Conservation (phyloP, 2,888 invertebrate species). For the Aporophyla nigra region DNA sequence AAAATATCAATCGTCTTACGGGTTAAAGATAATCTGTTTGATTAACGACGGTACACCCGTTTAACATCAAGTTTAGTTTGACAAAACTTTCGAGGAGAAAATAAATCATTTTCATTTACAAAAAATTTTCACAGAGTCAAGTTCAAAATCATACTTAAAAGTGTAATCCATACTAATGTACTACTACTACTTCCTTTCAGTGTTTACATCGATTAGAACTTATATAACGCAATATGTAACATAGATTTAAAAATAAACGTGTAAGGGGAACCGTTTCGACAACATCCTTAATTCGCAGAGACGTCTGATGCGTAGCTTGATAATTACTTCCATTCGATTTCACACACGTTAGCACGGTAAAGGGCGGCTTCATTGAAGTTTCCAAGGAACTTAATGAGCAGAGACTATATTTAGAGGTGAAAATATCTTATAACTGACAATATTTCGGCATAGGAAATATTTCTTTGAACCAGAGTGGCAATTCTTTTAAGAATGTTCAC, state of each 20-base stretch:
- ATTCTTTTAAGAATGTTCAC: no score
- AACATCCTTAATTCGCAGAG: constrained; percentile 77
- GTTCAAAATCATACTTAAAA: neutral
- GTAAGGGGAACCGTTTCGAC: constrained; percentile 57
- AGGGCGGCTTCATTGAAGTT: constrained; percentile 57
- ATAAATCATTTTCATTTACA: neutral
- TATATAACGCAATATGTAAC: constrained; percentile 52
- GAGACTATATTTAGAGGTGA: neutral
- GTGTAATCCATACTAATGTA: constrained; percentile 22
- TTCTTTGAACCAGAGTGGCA: neutral
- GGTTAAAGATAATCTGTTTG: neutral
- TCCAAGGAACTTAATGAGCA: constrained; percentile 15
- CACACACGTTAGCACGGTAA: constrained; percentile 74
- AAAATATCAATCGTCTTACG: neutral
- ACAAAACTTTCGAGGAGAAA: neutral
- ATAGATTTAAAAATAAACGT: constrained; percentile 53
- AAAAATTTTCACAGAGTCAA: constrained; percentile 12
- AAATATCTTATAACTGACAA: neutral
- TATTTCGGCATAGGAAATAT: constrained; percentile 15
- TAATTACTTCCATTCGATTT: constrained; percentile 83
- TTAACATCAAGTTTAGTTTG: neutral
- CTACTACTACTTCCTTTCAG: no score
- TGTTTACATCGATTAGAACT: constrained; percentile 49
- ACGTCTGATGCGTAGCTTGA: constrained; percentile 77
- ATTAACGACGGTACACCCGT: neutral